Percentiles rank a stretch among this genome's conserved stretches.
Conservation (phyloP, 2,888 invertebrate species). For the Pristionchus japonicus region DNA sequence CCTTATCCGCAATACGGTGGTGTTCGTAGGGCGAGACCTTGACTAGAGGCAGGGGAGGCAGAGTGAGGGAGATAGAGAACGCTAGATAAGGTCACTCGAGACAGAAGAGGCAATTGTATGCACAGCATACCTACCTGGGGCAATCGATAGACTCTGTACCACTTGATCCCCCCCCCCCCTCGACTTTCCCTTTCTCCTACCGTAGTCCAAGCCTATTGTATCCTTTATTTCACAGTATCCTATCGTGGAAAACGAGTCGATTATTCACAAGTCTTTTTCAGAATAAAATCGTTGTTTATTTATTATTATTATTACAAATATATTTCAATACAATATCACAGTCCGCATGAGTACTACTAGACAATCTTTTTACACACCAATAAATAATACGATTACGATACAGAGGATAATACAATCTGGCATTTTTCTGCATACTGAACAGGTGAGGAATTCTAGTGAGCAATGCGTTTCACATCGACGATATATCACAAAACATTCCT, state of each 20-base stretch:
- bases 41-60: neutral
- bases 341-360: neutral
- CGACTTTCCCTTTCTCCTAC: neutral
- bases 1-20: neutral
- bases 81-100: conserved; percentile 26
- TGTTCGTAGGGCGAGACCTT: conserved; percentile 9
- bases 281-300: neutral
- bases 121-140: neutral
- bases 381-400: conserved; percentile 1
- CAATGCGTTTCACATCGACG: too few relatives aligned
- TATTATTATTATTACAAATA: neutral
- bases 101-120: neutral
- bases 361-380: neutral
- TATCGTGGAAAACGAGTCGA: neutral
- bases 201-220: neutral
- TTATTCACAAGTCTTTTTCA: neutral
- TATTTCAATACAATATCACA: neutral
- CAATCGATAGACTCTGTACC: neutral
- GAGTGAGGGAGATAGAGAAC: conserved; percentile 8
- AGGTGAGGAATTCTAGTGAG: neutral
- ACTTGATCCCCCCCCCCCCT: neutral
- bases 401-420: neutral
- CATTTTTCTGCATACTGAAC: neutral
- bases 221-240: neutral
- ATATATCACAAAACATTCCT: neutral